phyloP scores from a whole-genome alignment of 2,113 vertebrate genomes.

The Megaleporinus macrocephalus region DNA sequence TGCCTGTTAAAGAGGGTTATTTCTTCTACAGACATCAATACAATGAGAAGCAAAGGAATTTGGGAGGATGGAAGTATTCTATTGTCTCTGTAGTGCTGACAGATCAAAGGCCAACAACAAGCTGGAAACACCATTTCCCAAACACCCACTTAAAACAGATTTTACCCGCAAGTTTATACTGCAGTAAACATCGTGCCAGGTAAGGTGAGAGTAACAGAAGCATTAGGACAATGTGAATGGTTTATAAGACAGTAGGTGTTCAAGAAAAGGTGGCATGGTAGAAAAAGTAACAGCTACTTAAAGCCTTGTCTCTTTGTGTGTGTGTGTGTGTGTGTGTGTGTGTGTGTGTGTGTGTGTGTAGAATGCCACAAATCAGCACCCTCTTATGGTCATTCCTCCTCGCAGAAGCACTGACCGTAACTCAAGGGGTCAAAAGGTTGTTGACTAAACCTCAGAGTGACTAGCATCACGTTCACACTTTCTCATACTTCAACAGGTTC shows the following conservation, averaged over 20 bases:
- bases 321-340: neutral
- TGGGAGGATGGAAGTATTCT: neutral
- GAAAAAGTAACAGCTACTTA: neutral
- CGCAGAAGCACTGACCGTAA: neutral
- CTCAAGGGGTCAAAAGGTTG: neutral
- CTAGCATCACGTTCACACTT: neutral
- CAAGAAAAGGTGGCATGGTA: neutral
- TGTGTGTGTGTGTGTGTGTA: neutral
- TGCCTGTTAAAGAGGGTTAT: neutral
- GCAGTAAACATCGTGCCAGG: neutral
- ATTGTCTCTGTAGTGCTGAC: neutral
- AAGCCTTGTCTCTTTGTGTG: neutral
- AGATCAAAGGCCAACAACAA: neutral
- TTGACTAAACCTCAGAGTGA: slow-evolving; percentile 1
- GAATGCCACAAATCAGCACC: neutral
- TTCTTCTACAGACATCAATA: neutral
- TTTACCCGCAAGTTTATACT: neutral
- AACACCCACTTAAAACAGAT: neutral
- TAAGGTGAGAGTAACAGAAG: neutral
- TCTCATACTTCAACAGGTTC: neutral
- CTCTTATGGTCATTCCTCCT: neutral
- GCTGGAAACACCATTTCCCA: neutral
- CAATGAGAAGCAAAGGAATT: neutral
- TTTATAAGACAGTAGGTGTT: neutral
- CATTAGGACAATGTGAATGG: neutral